Evolutionary conservation across 2,888 invertebrate genomes (phyloP), one percentile per base, ranked within the genome.

Genomic region (Taphrorychus bicolor): DNA sequence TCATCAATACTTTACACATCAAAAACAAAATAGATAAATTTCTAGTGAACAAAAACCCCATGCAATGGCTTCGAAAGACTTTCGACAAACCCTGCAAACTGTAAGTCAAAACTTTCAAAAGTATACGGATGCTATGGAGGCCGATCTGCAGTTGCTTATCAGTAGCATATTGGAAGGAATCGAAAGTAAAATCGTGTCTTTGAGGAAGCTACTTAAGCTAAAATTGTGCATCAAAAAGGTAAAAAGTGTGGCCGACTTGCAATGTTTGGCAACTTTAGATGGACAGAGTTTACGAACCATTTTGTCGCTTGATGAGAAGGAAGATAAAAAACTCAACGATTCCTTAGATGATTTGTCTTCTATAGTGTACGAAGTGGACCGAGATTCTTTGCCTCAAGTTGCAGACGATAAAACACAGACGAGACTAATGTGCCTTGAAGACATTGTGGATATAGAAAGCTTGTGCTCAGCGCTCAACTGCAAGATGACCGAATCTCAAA

Each of bases 191-290:
- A 69, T 71, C 1, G 45, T 58, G 7, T 62, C 72, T 2, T 59
- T 74, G 7, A 52, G 68, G n/a, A 71, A 70, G 62, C 59, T 74
- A 2, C 53, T 74, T 14, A 70, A 74, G 41, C 61, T 74, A n/a
- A 70, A 73, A 17, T 17, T 69, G 40, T 70, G 69, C 24, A 70
- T 74, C 18, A 71, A 68, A 41, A 66, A 58, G 11, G 65, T 71
- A 9, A 65, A 58, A 59, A 59, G 59, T 42, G 41, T 59, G 7
- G 56, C 61, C 14, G 16, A 4, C 14, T 45, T 45, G 17, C 14
- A 45, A 17, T 2, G n/a, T n/a, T n/a, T n/a, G n/a, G n/a, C n/a
- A n/a, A n/a, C n/a, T 48, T 48, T n/a, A 17, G 17, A 9, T 48
- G 18, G 14, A n/a, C 0, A n/a, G 14, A n/a, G 18, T n/a, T n/a